Conservation (phyloP, 2,797 vertebrate genomes). For the Sebastes matsubarae region DNA sequence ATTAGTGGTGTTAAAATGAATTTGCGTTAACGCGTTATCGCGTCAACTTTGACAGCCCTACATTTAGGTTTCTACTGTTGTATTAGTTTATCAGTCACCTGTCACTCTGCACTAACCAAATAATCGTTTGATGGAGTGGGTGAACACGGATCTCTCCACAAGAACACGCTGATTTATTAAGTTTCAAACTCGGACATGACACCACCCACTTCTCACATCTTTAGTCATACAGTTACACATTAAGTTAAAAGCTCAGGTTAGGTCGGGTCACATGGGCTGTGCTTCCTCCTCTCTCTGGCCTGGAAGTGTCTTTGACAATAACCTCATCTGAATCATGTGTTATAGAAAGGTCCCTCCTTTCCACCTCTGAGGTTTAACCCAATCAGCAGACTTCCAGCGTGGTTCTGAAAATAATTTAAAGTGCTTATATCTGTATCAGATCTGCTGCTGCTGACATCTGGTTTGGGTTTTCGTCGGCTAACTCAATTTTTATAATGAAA, state of each 20-base stretch:
- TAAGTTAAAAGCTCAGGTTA: not conserved
- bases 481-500: conserved; percentile 6
- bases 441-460: conserved; percentile 31
- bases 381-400: not conserved
- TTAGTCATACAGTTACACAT: too few species aligned
- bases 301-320: not conserved
- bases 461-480: conserved; percentile 2
- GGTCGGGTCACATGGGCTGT: not conserved
- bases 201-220: not conserved
- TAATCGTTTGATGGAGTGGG: not conserved
- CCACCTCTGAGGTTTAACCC: not conserved
- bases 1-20: too few species aligned
- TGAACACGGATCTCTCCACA: not conserved
- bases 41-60: too few species aligned
- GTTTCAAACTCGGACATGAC: not conserved
- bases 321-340: not conserved
- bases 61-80: too few species aligned
- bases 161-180: not conserved
- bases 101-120: not conserved
- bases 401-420: not conserved
- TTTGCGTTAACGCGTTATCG: too few species aligned
- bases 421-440: not conserved
- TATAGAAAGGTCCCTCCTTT: not conserved
- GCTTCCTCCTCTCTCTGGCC: not conserved
- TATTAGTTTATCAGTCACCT: not conserved